These are phyloP conservation scores for Halocynthia aurantium DNA, from an alignment of 23 tunicate species.

Conservation along the genomic window DNA sequence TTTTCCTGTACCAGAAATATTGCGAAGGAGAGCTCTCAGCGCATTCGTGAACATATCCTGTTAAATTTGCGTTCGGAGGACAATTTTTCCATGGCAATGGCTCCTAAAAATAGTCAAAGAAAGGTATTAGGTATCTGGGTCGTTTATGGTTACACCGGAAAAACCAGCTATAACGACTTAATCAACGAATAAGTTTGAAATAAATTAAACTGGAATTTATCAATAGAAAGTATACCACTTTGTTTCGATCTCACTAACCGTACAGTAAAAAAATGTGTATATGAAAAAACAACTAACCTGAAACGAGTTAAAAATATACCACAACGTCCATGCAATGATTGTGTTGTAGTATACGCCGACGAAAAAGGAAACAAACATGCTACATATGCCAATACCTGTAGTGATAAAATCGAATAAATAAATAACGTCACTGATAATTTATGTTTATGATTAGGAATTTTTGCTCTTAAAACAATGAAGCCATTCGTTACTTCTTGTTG, in stretches of 20 bases:
- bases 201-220: no score
- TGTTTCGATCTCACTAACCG: no score
- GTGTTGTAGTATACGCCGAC: slow-evolving; percentile 90
- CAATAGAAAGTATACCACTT: no score
- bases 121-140: neutral
- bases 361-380: slow-evolving; percentile 74
- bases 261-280: neutral
- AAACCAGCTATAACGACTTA: no score
- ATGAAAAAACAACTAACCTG: neutral
- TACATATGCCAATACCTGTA: slow-evolving; percentile 81
- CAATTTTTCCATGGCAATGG: slow-evolving; percentile 85
- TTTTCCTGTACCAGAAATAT: slow-evolving; percentile 76
- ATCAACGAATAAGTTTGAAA: no score
- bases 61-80: slow-evolving; percentile 50
- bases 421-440: neutral
- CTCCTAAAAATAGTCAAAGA: slow-evolving; percentile 25
- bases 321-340: slow-evolving; percentile 84
- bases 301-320: slow-evolving; percentile 71
- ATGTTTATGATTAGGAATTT: no score
- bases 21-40: slow-evolving; percentile 45
- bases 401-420: neutral
- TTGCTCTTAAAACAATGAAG: no score
- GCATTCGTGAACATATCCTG: slow-evolving; percentile 45
- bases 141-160: no score
- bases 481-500: no score